Percentiles rank a stretch among this genome's conserved stretches.
phyloP scores from a whole-genome alignment of 2,113 vertebrate genomes.

The Solea senegalensis region DNA sequence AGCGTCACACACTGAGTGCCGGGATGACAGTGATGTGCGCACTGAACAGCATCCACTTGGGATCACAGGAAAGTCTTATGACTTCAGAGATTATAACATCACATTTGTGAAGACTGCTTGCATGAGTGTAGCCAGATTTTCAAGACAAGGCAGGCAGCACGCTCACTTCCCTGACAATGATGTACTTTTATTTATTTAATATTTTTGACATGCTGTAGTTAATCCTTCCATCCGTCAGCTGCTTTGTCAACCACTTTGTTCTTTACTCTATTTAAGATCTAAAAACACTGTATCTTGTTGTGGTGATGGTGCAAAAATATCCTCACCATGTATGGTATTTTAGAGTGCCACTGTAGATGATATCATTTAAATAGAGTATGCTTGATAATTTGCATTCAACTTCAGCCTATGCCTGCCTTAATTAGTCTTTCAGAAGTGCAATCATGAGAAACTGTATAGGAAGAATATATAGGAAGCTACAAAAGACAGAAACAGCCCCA shows the following conservation, averaged over 20 bases:
- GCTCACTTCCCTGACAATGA: background rate
- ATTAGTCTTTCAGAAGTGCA: slow-evolving; percentile 6
- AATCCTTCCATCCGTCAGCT: background rate
- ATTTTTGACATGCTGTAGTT: too few species aligned
- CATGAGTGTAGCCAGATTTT: background rate
- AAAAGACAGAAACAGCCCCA: slow-evolving; percentile 38
- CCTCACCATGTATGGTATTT: too few species aligned
- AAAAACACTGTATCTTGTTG: too few species aligned
- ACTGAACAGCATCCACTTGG: slow-evolving; percentile 7
- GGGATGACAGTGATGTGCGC: slow-evolving; percentile 8
- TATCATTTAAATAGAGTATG: too few species aligned
- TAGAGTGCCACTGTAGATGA: too few species aligned
- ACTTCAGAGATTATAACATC: slow-evolving; percentile 9
- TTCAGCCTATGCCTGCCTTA: background rate
- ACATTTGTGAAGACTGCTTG: slow-evolving; percentile 8
- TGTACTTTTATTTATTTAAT: background rate
- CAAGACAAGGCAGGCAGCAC: background rate
- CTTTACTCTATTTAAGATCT: background rate
- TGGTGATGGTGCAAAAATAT: too few species aligned
- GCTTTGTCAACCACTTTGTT: background rate
- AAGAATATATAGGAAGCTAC: slow-evolving; percentile 32
- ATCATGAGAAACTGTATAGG: slow-evolving; percentile 20
- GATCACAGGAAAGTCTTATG: slow-evolving; percentile 15
- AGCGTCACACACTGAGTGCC: background rate
- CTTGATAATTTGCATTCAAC: too few species aligned